A percentile compares a stretch with the other conserved stretches of the same genome.
These are phyloP conservation scores for Drosophila prolongata DNA, from an alignment of 2,888 invertebrate species.

Conservation along the genomic window DNA sequence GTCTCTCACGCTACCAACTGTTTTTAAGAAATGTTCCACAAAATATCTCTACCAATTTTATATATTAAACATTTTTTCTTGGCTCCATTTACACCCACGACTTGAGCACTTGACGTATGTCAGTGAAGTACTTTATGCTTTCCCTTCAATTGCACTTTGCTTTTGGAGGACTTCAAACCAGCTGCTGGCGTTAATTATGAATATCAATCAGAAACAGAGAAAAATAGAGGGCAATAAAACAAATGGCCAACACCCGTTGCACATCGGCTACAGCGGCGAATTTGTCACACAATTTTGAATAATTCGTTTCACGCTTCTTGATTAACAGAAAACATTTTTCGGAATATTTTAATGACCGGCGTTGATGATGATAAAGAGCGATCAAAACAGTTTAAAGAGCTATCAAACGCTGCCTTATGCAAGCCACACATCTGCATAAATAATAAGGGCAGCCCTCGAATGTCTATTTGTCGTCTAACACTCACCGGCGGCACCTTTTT, in stretches of 20 bases:
- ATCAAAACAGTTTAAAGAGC: slow-evolving; percentile 69
- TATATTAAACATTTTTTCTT: background rate
- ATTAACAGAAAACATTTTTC: slow-evolving; percentile 25
- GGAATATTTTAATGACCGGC: slow-evolving; percentile 19
- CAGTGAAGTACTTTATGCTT: slow-evolving; percentile 11
- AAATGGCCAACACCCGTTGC: slow-evolving; percentile 40
- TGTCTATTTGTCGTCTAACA: slow-evolving; percentile 70
- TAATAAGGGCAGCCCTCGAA: slow-evolving; percentile 49
- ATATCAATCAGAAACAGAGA: slow-evolving; percentile 40
- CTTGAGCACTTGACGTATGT: slow-evolving; percentile 6
- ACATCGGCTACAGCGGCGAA: slow-evolving; percentile 15
- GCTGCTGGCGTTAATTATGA: slow-evolving; percentile 32
- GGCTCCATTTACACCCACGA: background rate
- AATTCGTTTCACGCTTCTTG: slow-evolving; percentile 50
- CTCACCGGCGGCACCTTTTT: slow-evolving; percentile 66
- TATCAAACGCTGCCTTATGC: slow-evolving; percentile 60
- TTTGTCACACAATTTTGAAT: slow-evolving; percentile 40
- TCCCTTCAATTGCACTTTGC: slow-evolving; percentile 16
- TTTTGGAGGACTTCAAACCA: slow-evolving; percentile 4
- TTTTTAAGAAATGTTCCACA: no score
- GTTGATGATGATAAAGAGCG: slow-evolving; percentile 41
- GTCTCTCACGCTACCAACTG: no score
- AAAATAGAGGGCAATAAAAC: slow-evolving; percentile 31
- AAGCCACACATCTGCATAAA: slow-evolving; percentile 72
- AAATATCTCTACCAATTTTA: no score